Evolutionary conservation across 2,888 invertebrate species (phyloP), one percentile per base, ranked within the genome.

Genomic region (Drosophila siamana): DNA sequence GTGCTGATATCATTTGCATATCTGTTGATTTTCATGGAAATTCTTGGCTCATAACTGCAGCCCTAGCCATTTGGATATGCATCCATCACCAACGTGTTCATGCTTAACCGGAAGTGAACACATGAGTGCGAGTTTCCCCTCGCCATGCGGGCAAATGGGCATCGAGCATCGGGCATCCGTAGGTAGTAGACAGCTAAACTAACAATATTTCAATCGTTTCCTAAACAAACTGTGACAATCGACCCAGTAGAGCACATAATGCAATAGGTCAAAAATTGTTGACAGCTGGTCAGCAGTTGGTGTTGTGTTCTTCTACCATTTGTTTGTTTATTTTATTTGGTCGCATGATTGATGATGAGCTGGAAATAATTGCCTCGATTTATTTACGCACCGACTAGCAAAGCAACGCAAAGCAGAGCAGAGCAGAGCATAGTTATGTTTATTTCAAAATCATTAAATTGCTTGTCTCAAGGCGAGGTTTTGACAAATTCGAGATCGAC

Each of bases 171-270:
- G n/a, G n/a, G 19, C 33, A 24, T 33, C 30, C 26, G 33, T 61
- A 38, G 54, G 43, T 65, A 33, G 33, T 6, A 11, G 47, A 33
- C 63, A 78, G 64, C 70, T 71, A 65, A 74, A 56, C 59, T 33
- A 74, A 77, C 60, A 38, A 77, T 33, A 33, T 19, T n/a, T 8
- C 13, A 16, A 61, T 43, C 43, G 48, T 50, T 63, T 66, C 75
- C 75, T 67, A 66, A 63, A 56, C 59, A 76, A 76, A 73, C 73
- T 61, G 64, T 69, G 72, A 76, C 72, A 74, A 52, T 54, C 47
- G 13, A 38, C 9, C 13, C 8, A 38, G 13, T 6, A 13, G 36
- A 38, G 13, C 36, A 15, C 13, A 33, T 26, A 41, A 24, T 33
- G 50, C 30, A 41, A 38, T 19, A 54, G 63, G 61, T 61, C 64